Base-by-base conservation (phyloP, 2,888 invertebrate genomes). In the Apeira syringaria region DNA sequence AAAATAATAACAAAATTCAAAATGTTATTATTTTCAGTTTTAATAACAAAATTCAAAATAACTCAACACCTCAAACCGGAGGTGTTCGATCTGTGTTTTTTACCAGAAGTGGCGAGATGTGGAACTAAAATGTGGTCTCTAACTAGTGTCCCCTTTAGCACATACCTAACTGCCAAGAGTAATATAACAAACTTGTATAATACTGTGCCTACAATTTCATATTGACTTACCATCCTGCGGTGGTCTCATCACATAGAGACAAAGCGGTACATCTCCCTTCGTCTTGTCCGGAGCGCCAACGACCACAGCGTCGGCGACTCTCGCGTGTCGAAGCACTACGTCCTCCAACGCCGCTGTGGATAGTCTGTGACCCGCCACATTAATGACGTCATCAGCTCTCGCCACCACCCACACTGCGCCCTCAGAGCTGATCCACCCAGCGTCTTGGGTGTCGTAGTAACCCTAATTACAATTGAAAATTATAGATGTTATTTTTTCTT, bases 361-460 rank as follows among this genome's bases (percentile, higher is more conserved):
- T 26, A 98, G 90, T 35, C 98, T 90, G 75, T 98, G 98, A 0
- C 98, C 98, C 0, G 98, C 97, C 0, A 98, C 98, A 74, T 98
- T 98, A 62, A 98, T 98, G 46, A 97, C 95, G 79, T 98, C 98
- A 82, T 98, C 98, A 46, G 96, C 97, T 18, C 98, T 91, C 0
- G 98, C 96, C 34, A 97, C 96, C 7, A 98, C 97, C 80, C 94
- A 97, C 1, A 98, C 91, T 39, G 96, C 96, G 0, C 97, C 97
- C 54, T 94, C 93, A 37, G 94, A 92, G 67, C 97, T 97, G 41
- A 93, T 91, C 77, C 95, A 96, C 0, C 98, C 98, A 0, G 97
- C 97, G 72, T 98, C 98, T 95, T 98, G 98, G 0, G 98, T 98
- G 68, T 98, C 98, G 70, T 98, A 97, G 77, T 93, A 97, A 2